Evolutionary conservation across 2,113 vertebrate species (phyloP), one percentile per base, ranked within the genome.

Genomic region (Chitala chitala): DNA sequence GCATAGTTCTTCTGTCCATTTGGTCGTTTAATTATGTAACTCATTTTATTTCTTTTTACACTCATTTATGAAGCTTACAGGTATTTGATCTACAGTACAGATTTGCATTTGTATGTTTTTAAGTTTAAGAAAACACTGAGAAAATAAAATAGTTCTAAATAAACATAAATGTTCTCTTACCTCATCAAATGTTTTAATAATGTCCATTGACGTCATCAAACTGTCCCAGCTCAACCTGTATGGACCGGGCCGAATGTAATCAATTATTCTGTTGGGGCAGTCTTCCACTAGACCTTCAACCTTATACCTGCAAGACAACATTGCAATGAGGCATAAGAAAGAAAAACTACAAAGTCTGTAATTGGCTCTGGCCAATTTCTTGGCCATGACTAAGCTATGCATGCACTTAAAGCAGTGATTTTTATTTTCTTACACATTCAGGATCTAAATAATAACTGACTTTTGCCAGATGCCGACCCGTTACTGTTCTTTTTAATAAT

Each of bases 121-220:
- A n/a, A n/a, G n/a, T n/a, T n/a, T n/a, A n/a, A n/a, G n/a, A n/a
- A n/a, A n/a, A n/a, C n/a, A n/a, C n/a, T n/a, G n/a, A n/a, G n/a
- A 70, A 36, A 40, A 12, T 22, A 22, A 7, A 71, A 55, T 7
- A 24, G 5, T 71, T 33, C 20, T 54, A 31, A 29, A 58, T 22
- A 26, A 31, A 44, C 20, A 22, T 0, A 26, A 13, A 54, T 53
- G 33, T 48, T 7, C 38, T 9, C 63, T 84, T 79, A 94, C 92
- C 92, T 93, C 84, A 69, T 92, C 88, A 71, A 92, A 87, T 0
- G 90, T 86, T 77, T 93, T 85, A 71, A 93, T 31, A 54, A 94
- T 90, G 71, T 95, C 92, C 93, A 95, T 78, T 1, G 92, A 84
- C n/a, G 92, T 94, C 89, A 95, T 92, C 48, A 94, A 80, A 59